Evolutionary conservation across 2,888 invertebrate genomes (phyloP), one percentile per base, ranked within the genome.

Genomic region (Aphidoletes aphidimyza): DNA sequence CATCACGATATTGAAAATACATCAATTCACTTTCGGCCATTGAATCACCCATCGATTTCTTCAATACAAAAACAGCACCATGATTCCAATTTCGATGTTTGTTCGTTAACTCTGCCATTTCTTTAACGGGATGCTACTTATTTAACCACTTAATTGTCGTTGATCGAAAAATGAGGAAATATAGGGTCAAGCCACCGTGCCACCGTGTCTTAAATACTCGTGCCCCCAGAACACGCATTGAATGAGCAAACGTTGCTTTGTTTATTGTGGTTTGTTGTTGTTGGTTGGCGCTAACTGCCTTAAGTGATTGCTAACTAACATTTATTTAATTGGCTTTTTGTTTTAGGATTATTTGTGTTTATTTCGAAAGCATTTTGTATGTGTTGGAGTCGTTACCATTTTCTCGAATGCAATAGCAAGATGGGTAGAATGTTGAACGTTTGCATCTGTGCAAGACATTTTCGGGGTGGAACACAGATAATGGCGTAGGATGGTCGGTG

Each of bases 241-340:
- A n/a, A 54, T 11, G 2, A n/a, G 22, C n/a, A 3, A 14, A 6
- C 22, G 54, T 22, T 9, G n/a, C 54, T 14, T 54, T 22, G 54
- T 22, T 22, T 6, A 6, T 54, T 54, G 54, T 30, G 1, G 19
- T 54, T 69, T 2, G 69, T 69, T 69, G 69, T 34, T 69, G 69
- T 30, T 69, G 69, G n/a, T 30, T 69, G 69, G 26, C 69, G 69
- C 34, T 69, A 69, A 69, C 69, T 69, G 69, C 69, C 69, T 69
- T 69, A 69, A 69, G 69, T 69, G 69, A 69, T 69, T 69, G 69
- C 69, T 69, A 69, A 34, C 69, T 69, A 69, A 69, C 69, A 69
- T 69, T 69, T 69, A 69, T 69, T 69, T 69, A 69, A 69, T 69
- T 69, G 69, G 69, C 69, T 69, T 69, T 69, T 69, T 69, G 69